A percentile compares a stretch with the other conserved stretches of the same genome.
These are phyloP conservation scores for Hemicentrotus pulcherrimus DNA, from an alignment of 35 echinoderm and acorn worm species.

Conservation along the genomic window DNA sequence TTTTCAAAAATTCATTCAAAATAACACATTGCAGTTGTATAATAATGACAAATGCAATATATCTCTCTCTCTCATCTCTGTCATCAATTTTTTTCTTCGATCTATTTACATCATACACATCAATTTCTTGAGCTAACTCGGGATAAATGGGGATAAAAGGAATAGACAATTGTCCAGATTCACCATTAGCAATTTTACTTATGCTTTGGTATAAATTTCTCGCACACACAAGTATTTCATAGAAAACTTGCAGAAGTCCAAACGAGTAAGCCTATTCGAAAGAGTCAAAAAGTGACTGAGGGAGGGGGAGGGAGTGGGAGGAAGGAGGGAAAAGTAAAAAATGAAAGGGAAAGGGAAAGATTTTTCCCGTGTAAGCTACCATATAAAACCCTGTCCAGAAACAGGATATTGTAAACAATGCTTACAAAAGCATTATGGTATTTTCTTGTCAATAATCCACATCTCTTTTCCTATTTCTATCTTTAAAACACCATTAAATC, in stretches of 20 bases:
- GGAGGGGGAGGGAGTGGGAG: not conserved
- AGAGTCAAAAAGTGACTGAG: not conserved
- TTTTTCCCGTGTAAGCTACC: not conserved
- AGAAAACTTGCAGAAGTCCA: not conserved
- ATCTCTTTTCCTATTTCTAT: not conserved
- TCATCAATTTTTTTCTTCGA: not conserved
- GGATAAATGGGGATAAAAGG: not conserved
- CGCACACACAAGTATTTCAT: not conserved
- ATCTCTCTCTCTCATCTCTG: conserved; percentile 21
- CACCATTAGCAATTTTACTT: not conserved
- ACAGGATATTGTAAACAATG: not conserved
- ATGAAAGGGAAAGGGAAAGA: not conserved
- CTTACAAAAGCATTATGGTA: too few species aligned
- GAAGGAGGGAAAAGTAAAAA: not conserved
- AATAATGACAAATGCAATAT: conserved; percentile 22
- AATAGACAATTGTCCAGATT: not conserved
- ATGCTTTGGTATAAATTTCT: not conserved
- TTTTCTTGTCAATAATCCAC: not conserved
- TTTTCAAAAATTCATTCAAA: not conserved
- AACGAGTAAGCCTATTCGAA: not conserved
- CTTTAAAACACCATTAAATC: not conserved
- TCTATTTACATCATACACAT: conserved; percentile 13
- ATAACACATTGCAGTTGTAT: conserved; percentile 40
- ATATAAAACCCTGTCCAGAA: conserved; percentile 11
- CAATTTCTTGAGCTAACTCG: not conserved